These are phyloP conservation scores for Mizuhopecten yessoensis DNA, from an alignment of 1,140 invertebrate species.

Conservation along the genomic window DNA sequence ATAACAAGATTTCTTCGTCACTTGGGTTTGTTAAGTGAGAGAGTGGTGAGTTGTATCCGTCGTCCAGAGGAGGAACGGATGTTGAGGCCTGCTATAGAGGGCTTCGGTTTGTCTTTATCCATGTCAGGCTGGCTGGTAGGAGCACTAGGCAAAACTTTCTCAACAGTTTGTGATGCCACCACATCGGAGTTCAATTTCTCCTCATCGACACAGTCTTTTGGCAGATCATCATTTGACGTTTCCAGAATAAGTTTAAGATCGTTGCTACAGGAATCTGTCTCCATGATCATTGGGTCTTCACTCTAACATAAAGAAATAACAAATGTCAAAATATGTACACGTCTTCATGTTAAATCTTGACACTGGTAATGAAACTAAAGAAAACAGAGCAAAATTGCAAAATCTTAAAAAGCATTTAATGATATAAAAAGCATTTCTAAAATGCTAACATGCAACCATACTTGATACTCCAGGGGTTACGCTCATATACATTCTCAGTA, in stretches of 20 bases:
- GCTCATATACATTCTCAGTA: no score
- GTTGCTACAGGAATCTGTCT: slow-evolving; percentile 55
- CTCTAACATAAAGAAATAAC: slow-evolving; percentile 56
- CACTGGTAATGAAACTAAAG: no score
- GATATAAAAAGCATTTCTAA: no score
- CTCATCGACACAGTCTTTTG: neutral
- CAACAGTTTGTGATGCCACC: neutral
- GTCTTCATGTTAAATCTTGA: no score
- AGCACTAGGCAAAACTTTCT: neutral
- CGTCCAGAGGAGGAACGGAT: neutral
- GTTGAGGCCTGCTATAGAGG: neutral
- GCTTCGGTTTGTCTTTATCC: neutral
- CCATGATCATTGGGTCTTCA: slow-evolving; percentile 54
- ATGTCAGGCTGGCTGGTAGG: neutral
- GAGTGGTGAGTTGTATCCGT: neutral
- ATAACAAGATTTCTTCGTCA: neutral
- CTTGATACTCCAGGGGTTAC: no score
- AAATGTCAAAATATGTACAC: no score
- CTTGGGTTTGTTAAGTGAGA: neutral
- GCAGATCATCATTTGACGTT: slow-evolving; percentile 59
- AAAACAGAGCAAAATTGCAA: no score
- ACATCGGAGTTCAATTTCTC: neutral
- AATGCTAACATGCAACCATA: no score
- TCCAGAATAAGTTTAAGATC: slow-evolving; percentile 64
- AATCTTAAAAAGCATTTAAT: no score